phyloP scores from a whole-genome alignment of 2,797 vertebrate genomes.

The Erithacus rubecula region DNA sequence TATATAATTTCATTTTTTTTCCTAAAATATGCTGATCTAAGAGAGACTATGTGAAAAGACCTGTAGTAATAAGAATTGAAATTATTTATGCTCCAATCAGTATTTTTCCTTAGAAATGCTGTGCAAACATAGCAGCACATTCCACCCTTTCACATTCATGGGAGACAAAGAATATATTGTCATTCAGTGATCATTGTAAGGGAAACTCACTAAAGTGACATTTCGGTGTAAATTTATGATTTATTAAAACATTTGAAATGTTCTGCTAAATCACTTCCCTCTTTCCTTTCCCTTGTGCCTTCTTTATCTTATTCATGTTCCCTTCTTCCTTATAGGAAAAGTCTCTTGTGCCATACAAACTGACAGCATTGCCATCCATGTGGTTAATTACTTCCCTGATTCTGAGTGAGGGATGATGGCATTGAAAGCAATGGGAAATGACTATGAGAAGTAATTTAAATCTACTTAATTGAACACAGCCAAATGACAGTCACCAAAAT shows the following conservation, averaged over 20 bases:
- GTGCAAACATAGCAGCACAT: neutral
- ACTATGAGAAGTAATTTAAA: neutral
- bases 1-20: neutral
- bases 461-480: neutral
- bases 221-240: conserved; percentile 43
- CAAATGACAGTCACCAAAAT: neutral
- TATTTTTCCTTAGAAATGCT: neutral
- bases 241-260: conserved; percentile 37
- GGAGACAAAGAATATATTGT: neutral
- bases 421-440: neutral
- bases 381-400: neutral
- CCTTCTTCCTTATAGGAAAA: neutral
- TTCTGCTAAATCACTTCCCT: neutral
- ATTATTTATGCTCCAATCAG: neutral
- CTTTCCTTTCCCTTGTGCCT: neutral
- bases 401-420: neutral
- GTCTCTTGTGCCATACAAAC: neutral
- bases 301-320: neutral
- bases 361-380: neutral
- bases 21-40: neutral
- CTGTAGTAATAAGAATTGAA: neutral
- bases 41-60: neutral
- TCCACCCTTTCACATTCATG: neutral
- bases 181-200: neutral
- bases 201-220: neutral